Base-by-base conservation (phyloP, 2,113 vertebrate genomes). In the Amazona guildingii region DNA sequence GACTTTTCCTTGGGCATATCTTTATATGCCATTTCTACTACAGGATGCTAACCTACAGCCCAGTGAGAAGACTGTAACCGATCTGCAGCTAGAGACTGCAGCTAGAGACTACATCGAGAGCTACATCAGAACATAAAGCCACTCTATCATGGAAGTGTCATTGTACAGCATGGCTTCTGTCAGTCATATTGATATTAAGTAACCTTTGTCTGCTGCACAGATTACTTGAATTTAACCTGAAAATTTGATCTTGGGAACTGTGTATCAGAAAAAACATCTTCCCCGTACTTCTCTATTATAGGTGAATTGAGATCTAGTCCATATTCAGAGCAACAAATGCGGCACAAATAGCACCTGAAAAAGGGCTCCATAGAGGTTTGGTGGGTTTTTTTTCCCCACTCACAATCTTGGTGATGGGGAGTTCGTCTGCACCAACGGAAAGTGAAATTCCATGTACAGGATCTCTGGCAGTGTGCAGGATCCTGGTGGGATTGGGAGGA, bases 1-100 rank as follows among this genome's bases (percentile, higher is more conserved):
- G 4, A 6, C 37, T 64, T 6, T 33, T 74, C 61, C 14, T 35
- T 67, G 25, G 24, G 16, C 0, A 0, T 24, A 3, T 13, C 14
- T 78, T 67, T 29, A 41, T 8, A 1, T 84, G 61, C 61, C 3
- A 4, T 39, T 89, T 66, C 37, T 10, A 13, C 61, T 75, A 28
- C 21, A 29, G 31, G 28, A 11, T 4, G 3, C 29, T 70, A 49
- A 63, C 19, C 18, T 63, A 24, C n/a, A 79, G 41, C 51, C 33
- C 69, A 33, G n/a, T 3, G 41, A 79, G 20, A 49, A 63, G 51
- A 43, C 3, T 1, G 23, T 31, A 7, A 28, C 43, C 11, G 15
- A 21, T 57, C 37, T 63, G 28, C 52, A 76, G 48, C 31, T n/a
- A 7, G 37, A 51, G 11, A n/a, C 37, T 63, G 28, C 52, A 76